These are phyloP conservation scores for Cnemophilus loriae DNA, from an alignment of 2,113 vertebrate genomes.

Conservation along the genomic window DNA sequence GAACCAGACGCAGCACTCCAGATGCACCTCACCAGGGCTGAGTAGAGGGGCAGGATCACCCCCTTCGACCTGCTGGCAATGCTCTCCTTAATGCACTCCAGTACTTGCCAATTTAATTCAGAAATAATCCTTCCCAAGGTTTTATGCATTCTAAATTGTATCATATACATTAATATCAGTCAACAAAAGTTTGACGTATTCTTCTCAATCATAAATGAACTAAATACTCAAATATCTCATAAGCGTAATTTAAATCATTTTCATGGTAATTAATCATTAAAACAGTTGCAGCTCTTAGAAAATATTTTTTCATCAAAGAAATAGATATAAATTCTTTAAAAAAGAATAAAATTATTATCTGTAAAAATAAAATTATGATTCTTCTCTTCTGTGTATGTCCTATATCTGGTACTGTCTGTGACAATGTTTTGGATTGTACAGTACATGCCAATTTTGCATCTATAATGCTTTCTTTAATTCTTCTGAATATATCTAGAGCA, in stretches of 20 bases:
- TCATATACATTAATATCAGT: neutral
- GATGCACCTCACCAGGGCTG: neutral
- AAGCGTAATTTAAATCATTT: neutral
- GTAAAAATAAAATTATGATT: neutral
- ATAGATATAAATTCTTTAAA: neutral
- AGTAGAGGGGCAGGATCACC: neutral
- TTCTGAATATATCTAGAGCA: neutral
- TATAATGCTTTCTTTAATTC: neutral
- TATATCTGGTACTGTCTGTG: neutral
- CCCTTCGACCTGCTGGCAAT: fast-evolving
- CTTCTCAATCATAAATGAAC: neutral
- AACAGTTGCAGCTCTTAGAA: neutral
- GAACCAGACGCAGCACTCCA: neutral
- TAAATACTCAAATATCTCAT: neutral
- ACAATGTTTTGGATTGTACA: neutral
- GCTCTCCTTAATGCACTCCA: neutral
- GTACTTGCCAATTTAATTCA: neutral
- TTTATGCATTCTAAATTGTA: neutral
- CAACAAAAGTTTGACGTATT: neutral
- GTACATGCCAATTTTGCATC: neutral
- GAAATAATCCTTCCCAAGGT: neutral
- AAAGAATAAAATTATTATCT: neutral
- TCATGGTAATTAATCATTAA: neutral
- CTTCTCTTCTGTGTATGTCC: neutral
- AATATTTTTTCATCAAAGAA: neutral